A percentile compares a stretch with the other conserved stretches of the same genome.
These are phyloP conservation scores for Lasioglossum vierecki DNA, from an alignment of 2,888 invertebrate genomes.

Conservation along the genomic window DNA sequence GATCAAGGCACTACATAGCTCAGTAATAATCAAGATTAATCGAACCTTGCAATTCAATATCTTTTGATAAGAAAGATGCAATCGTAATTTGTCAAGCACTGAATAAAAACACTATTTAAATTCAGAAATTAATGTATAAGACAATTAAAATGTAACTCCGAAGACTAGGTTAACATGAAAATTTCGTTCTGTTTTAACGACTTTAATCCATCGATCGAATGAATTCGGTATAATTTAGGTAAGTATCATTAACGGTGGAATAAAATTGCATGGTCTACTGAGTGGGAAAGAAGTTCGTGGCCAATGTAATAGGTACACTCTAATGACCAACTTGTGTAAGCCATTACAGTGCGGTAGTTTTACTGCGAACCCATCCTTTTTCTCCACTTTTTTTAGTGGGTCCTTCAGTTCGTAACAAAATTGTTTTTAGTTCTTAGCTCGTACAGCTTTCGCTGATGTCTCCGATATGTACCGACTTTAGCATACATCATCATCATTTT, in stretches of 20 bases:
- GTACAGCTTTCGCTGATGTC: background rate
- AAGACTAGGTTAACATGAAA: background rate
- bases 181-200: background rate
- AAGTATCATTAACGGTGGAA: background rate
- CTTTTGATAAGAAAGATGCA: background rate
- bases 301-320: background rate
- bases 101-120: background rate
- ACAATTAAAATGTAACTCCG: background rate
- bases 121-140: background rate
- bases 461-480: background rate
- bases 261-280: background rate
- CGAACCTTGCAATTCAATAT: background rate
- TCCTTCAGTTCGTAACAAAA: background rate
- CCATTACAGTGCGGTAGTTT: conserved; percentile 2
- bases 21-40: background rate
- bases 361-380: background rate
- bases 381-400: background rate
- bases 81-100: background rate
- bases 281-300: background rate
- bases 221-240: background rate
- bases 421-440: background rate
- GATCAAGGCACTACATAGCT: background rate
- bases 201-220: background rate
- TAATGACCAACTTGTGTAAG: conserved; percentile 5
- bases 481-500: background rate